phyloP scores from a whole-genome alignment of 2,113 vertebrate species.

The Meleagris gallopavo region DNA sequence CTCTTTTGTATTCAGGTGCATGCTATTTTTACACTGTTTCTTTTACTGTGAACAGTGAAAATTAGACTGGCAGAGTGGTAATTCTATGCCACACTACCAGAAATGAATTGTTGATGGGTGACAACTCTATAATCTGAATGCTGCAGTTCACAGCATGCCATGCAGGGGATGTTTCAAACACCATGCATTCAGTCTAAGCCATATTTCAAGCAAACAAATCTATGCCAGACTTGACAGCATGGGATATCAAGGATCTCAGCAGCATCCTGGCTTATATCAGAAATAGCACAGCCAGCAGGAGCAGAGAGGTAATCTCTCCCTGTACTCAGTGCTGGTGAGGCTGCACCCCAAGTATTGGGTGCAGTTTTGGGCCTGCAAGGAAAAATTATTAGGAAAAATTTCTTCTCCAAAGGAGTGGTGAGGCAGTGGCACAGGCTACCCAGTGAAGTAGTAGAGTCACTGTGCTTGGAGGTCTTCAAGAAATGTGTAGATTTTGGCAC shows the following conservation, averaged over 20 bases:
- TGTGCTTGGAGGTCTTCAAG: too few relatives aligned
- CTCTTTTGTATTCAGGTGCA: neutral
- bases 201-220: neutral
- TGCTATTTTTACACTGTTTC: neutral
- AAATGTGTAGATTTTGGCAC: too few relatives aligned
- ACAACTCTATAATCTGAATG: neutral
- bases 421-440: too few relatives aligned
- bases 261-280: neutral
- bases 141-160: neutral
- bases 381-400: too few relatives aligned
- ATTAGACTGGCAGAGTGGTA: neutral
- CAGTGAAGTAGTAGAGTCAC: too few relatives aligned
- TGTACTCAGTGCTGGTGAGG: too few relatives aligned
- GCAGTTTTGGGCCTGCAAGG: too few relatives aligned
- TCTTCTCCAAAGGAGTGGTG: too few relatives aligned
- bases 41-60: neutral
- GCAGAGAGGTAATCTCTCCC: too few relatives aligned
- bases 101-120: neutral
- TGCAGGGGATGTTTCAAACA: neutral
- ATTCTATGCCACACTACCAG: neutral
- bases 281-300: too few relatives aligned
- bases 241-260: neutral
- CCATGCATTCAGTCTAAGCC: neutral
- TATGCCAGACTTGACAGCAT: neutral
- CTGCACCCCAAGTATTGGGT: too few relatives aligned